A percentile compares a stretch with the other conserved stretches of the same genome.
These are phyloP conservation scores for Trichonephila clavata DNA, from an alignment of 1,140 invertebrate genomes.

Conservation along the genomic window DNA sequence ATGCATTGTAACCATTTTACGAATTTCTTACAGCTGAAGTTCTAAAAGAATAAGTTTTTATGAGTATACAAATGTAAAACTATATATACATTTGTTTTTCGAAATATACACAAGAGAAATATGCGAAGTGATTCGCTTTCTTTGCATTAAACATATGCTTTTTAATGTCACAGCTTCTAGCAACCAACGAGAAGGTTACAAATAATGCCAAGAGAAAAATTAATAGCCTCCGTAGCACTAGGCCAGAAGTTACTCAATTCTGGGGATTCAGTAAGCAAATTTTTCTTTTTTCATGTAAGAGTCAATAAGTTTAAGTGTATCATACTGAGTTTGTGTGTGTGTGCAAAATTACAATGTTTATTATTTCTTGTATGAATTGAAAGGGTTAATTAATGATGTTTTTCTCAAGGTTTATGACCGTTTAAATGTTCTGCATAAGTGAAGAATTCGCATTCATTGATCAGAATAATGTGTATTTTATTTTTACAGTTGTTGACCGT, in stretches of 20 bases:
- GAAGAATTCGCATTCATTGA: not conserved
- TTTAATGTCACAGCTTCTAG: not conserved
- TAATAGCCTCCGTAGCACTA: not conserved
- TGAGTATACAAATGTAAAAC: too few species aligned
- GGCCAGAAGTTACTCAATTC: not conserved
- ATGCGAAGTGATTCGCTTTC: too few species aligned
- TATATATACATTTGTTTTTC: too few species aligned
- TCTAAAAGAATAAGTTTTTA: too few species aligned
- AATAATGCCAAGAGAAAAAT: not conserved
- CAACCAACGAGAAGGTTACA: not conserved
- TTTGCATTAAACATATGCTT: not conserved
- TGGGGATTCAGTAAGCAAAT: not conserved
- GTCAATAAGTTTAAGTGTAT: not conserved
- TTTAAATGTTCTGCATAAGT: too few species aligned
- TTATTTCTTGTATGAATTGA: not conserved
- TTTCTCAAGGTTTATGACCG: not conserved
- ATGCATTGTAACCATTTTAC: too few species aligned
- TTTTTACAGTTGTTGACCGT: not conserved
- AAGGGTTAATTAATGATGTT: not conserved
- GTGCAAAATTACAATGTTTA: not conserved
- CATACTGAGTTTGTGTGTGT: not conserved
- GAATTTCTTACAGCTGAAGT: too few species aligned
- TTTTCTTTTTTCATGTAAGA: not conserved
- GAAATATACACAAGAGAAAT: too few species aligned
- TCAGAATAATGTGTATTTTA: not conserved